Evolutionary conservation across 1,140 invertebrate species (phyloP), one percentile per base, ranked within the genome.

Genomic region (Drosophila lowei): DNA sequence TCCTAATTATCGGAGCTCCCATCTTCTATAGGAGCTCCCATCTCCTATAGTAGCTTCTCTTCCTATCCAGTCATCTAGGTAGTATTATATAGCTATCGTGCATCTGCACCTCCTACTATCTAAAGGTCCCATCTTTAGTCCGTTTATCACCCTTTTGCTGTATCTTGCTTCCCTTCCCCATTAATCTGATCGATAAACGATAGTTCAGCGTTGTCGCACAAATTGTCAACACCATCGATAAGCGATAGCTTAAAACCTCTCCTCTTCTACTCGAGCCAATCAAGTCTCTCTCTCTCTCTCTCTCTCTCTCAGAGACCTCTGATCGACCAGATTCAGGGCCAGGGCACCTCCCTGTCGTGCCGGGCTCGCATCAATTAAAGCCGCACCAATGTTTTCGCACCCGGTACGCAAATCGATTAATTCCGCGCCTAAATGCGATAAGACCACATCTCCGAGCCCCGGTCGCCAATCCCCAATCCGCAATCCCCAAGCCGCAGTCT

Each of bases 361-460:
- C 61, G 61, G 55, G 57, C 70, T 59, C 66, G 78, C 83, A 86
- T 86, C 83, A 86, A 86, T 86, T 86, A 88, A 90, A 77, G 73
- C 84, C 77, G 83, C 88, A 90, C 83, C 89, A 84, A 90, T 90
- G 89, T 90, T 90, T 90, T 90, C 89, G 83, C 89, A 90, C 86
- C 86, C 88, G 70, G 80, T 79, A 80, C 77, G 79, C 83, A 89
- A 89, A 84, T 89, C 84, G 84, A 84, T 89, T 89, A 89, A 89
- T 89, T 84, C 79, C 68, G 62, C 71, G 55, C 78, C 83, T 88
- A 86, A 86, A 86, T 83, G 83, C 79, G 85, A 89, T 89, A 84
- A 89, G 72, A 34, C 76, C 41, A 15, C n/a, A 53, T 53, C 13
- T 25, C n/a, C 50, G 11, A 13, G 34, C 34, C 34, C 34, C 28